A percentile compares a stretch with the other conserved stretches of the same genome.
Evolutionary conservation across 2,888 invertebrate genomes (phyloP).

Genomic region (Microchrysa polita): DNA sequence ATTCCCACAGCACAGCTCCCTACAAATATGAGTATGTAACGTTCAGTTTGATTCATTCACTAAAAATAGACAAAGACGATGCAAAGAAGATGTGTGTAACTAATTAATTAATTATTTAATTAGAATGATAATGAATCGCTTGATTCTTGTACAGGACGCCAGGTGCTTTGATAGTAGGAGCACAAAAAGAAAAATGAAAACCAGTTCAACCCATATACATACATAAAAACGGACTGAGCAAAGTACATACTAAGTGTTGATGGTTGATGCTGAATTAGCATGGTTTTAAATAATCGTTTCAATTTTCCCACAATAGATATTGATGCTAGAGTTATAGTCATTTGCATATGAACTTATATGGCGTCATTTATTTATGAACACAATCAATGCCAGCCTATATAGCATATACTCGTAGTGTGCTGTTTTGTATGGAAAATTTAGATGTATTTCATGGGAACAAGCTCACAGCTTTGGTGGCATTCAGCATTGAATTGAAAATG

Average conservation of each 20-base stretch:
- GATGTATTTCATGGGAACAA: no score
- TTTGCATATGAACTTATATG: no score
- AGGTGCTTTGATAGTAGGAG: conserved; percentile 6
- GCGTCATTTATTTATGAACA: no score
- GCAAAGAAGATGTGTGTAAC: conserved; percentile 19
- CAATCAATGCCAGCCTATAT: no score
- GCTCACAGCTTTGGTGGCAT: no score
- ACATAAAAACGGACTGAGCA: background rate
- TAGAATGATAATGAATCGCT: conserved; percentile 49
- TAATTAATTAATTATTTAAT: conserved; percentile 50
- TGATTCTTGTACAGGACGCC: conserved; percentile 9
- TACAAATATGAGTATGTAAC: conserved; percentile 1
- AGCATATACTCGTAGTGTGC: no score
- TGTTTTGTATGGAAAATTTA: no score
- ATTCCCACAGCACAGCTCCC: conserved; percentile 21
- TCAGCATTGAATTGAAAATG: no score
- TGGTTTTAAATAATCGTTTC: conserved; percentile 12
- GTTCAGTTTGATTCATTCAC: conserved; percentile 40
- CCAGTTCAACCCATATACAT: background rate
- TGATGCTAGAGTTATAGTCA: no score
- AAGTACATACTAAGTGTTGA: background rate
- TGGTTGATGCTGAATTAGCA: conserved; percentile 2
- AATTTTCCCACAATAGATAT: conserved; percentile 17
- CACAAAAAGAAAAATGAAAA: conserved; percentile 1
- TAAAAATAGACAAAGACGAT: conserved; percentile 36